These are phyloP conservation scores for Charina bottae DNA, from an alignment of 2,113 vertebrate species.

Conservation along the genomic window DNA sequence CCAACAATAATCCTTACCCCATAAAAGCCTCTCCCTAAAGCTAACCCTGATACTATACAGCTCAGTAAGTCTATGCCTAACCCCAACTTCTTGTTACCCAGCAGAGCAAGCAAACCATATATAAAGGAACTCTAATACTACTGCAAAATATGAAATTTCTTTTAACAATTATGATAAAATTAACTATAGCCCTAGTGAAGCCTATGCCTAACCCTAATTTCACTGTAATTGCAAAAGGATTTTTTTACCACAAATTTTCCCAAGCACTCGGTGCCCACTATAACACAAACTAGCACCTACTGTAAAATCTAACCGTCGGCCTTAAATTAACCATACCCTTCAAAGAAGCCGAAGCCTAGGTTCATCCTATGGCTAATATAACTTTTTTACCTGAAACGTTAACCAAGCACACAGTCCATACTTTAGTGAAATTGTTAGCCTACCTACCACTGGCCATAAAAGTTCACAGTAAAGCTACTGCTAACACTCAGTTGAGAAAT, in stretches of 20 bases:
- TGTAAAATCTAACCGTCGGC: not conserved
- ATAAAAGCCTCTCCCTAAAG: not conserved
- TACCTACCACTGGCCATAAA: not conserved
- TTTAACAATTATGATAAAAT: not conserved
- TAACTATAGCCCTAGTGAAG: not conserved
- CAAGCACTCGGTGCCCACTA: not conserved
- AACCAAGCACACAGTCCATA: not conserved
- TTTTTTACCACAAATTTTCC: not conserved
- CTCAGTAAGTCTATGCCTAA: not conserved
- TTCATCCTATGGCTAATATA: not conserved
- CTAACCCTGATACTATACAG: not conserved
- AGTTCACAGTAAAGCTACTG: not conserved
- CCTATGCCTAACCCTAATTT: not conserved
- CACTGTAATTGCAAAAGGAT: not conserved
- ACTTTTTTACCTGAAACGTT: not conserved
- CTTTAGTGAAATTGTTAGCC: not conserved
- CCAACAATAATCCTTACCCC: not conserved
- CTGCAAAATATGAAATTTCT: not conserved
- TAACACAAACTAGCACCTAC: not conserved
- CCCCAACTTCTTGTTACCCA: not conserved
- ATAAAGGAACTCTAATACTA: not conserved
- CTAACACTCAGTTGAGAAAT: not conserved
- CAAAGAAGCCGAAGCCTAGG: not conserved
- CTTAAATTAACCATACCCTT: not conserved
- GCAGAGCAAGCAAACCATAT: not conserved